Percentiles rank a stretch among this genome's conserved stretches.
Evolutionary conservation across 2,797 vertebrate species (phyloP).

Genomic region (Periophthalmus magnuspinnatus): DNA sequence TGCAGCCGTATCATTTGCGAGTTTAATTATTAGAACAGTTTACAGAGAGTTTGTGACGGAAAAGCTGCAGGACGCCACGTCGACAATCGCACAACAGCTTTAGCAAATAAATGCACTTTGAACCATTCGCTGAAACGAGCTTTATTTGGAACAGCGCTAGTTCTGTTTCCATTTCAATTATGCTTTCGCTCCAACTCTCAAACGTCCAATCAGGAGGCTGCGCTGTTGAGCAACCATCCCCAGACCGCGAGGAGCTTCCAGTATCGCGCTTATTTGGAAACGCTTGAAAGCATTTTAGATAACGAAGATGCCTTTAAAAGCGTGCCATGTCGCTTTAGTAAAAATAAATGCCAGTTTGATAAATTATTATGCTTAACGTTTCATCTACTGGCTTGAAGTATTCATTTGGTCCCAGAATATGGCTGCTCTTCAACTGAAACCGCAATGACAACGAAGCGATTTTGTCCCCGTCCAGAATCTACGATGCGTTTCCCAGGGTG

Average conservation of each 20-base stretch:
- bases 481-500: slow-evolving; percentile 31
- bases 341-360: slow-evolving; percentile 11
- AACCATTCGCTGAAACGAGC: not conserved
- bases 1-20: not conserved
- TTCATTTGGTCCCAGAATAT: slow-evolving; percentile 4
- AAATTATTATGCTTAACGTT: slow-evolving; percentile 1
- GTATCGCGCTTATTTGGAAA: not conserved
- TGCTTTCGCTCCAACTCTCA: not conserved
- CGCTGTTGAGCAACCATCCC: not conserved
- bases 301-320: not conserved
- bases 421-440: not conserved
- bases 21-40: not conserved
- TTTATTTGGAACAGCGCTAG: not conserved
- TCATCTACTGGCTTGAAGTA: not conserved
- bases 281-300: not conserved
- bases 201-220: not conserved
- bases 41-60: not conserved
- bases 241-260: not conserved
- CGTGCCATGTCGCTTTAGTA: not conserved
- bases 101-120: slow-evolving; percentile 2
- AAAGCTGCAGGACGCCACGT: not conserved
- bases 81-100: not conserved
- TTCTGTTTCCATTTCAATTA: not conserved
- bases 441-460: slow-evolving; percentile 22
- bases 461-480: slow-evolving; percentile 25